A percentile compares a stretch with the other conserved stretches of the same genome.
phyloP scores from a whole-genome alignment of 2,113 vertebrate species.

The Ibidorhyncha struthersii region DNA sequence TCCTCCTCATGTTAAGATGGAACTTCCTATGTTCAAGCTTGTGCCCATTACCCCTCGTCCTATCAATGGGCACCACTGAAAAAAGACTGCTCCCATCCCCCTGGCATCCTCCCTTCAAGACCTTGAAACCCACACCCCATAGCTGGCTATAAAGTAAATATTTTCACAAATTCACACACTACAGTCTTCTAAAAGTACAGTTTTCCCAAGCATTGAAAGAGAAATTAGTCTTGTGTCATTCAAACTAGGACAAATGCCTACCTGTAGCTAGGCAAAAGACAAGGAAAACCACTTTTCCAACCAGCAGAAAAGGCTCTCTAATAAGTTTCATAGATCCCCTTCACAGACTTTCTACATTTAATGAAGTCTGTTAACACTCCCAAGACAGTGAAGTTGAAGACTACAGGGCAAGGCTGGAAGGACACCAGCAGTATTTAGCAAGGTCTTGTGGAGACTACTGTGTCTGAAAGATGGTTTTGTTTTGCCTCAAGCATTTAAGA shows the following conservation, averaged over 20 bases:
- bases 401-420: background rate
- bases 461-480: background rate
- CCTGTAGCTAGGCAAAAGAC: background rate
- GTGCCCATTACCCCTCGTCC: no score
- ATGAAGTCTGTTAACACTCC: background rate
- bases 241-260: background rate
- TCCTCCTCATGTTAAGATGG: no score
- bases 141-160: no score
- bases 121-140: no score
- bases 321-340: background rate
- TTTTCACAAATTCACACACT: no score
- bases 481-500: background rate
- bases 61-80: no score
- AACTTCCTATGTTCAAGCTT: no score
- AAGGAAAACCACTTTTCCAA: background rate
- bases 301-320: background rate
- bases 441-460: background rate
- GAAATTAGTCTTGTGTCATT: no score
- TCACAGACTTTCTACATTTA: background rate
- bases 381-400: background rate
- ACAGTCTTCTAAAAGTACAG: no score
- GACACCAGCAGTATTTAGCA: background rate
- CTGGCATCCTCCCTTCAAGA: no score
- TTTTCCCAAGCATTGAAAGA: no score
- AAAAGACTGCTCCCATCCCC: no score